Conservation (phyloP, 2,113 vertebrate genomes). For the Anolis carolinensis region DNA sequence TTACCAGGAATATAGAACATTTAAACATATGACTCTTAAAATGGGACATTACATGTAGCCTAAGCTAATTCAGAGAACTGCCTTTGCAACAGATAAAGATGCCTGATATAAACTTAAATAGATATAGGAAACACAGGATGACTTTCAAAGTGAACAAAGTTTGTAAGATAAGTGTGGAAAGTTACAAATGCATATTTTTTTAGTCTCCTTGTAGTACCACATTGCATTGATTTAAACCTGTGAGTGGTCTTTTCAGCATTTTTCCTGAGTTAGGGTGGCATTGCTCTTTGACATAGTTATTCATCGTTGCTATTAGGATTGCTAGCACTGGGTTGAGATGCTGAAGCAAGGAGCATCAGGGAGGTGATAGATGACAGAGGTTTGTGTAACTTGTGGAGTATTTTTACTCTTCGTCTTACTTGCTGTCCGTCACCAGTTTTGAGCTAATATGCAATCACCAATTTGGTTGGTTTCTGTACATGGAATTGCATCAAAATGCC, state of each 20-base stretch:
- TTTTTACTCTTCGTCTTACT: too few species aligned
- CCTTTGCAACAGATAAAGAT: too few species aligned
- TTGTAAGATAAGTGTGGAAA: too few species aligned
- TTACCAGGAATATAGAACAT: too few species aligned
- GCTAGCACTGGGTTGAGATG: neutral
- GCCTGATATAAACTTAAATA: too few species aligned
- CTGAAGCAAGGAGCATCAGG: too few species aligned
- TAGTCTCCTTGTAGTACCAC: neutral
- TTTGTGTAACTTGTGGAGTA: neutral
- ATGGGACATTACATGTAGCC: too few species aligned
- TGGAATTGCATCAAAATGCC: neutral
- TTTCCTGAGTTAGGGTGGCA: neutral
- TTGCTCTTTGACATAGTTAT: neutral
- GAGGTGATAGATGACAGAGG: neutral
- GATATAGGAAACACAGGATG: too few species aligned
- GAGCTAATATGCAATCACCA: neutral
- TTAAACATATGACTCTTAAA: too few species aligned
- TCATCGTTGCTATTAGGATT: neutral
- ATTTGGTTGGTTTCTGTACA: neutral
- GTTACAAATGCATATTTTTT: neutral
- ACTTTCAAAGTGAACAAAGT: too few species aligned
- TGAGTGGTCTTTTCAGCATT: neutral
- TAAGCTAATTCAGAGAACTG: too few species aligned
- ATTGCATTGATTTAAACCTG: too few species aligned
- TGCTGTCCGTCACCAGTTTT: neutral